These are phyloP conservation scores for Camptogramma bilineatum DNA, from an alignment of 2,888 invertebrate species.

Conservation along the genomic window DNA sequence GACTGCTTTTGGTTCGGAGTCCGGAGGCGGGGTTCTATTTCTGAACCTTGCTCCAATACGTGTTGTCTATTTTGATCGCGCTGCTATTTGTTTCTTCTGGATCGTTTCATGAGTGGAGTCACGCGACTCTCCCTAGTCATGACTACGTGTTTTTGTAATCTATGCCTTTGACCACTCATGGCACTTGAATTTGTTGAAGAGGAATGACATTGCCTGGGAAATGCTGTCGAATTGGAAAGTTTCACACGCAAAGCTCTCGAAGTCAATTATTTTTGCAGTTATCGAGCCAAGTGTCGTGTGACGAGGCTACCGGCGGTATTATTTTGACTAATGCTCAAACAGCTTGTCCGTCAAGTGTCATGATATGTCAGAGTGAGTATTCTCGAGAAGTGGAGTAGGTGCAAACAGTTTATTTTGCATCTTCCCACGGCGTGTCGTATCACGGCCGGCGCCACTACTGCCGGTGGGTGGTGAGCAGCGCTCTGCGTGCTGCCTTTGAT, in stretches of 20 bases:
- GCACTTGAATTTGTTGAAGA: conserved; percentile 19
- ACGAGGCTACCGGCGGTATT: conserved; percentile 36
- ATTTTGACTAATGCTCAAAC: conserved; percentile 39
- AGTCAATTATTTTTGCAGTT: conserved; percentile 33
- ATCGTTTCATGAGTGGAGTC: conserved; percentile 57
- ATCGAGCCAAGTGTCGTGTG: conserved; percentile 32
- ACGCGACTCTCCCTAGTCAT: conserved; percentile 36
- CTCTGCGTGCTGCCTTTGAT: conserved; percentile 35
- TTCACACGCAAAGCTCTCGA: conserved; percentile 32
- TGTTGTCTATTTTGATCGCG: conserved; percentile 75
- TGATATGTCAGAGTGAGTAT: conserved; percentile 42
- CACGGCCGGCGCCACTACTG: conserved; percentile 37
- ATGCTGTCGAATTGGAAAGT: conserved; percentile 30
- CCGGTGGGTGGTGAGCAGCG: conserved; percentile 50
- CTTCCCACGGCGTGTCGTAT: conserved; percentile 54
- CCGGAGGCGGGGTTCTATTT: conserved; percentile 83
- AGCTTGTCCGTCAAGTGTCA: conserved; percentile 39
- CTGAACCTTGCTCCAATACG: conserved; percentile 73
- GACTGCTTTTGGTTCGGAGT: conserved; percentile 83
- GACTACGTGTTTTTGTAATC: conserved; percentile 11
- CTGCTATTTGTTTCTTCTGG: conserved; percentile 66
- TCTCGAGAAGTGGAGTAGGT: conserved; percentile 42
- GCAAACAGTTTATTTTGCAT: conserved; percentile 48
- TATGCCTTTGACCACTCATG: conserved; percentile 12
- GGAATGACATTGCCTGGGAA: conserved; percentile 21